These are phyloP conservation scores for Porites evermanni DNA, from an alignment of 92 coral and sea anemone genomes.

Conservation along the genomic window DNA sequence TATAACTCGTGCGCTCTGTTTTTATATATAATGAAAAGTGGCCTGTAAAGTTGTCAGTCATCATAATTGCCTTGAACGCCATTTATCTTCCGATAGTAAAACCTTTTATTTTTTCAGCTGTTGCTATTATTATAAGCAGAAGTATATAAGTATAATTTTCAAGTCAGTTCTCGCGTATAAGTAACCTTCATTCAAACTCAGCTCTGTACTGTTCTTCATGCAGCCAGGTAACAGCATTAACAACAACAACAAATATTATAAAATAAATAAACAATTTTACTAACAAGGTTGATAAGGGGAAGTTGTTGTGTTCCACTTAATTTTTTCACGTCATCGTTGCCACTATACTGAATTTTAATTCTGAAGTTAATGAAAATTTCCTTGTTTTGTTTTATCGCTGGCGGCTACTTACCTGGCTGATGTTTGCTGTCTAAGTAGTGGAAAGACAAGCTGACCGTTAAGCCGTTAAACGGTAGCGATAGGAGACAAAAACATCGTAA, in stretches of 20 bases:
- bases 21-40: not conserved
- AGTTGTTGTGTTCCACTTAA: too few relatives aligned
- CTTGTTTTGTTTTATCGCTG: not conserved
- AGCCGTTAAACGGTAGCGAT: not conserved
- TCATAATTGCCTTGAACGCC: not conserved
- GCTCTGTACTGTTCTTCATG: too few relatives aligned
- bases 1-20: not conserved
- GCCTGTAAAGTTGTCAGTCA: not conserved
- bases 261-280: too few relatives aligned
- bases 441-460: not conserved
- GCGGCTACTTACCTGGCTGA: not conserved
- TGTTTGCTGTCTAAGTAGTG: not conserved
- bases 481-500: not conserved
- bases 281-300: too few relatives aligned
- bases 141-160: too few relatives aligned
- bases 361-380: not conserved
- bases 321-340: too few relatives aligned
- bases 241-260: too few relatives aligned
- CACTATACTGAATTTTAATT: too few relatives aligned
- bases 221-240: too few relatives aligned
- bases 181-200: too few relatives aligned
- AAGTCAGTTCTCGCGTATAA: too few relatives aligned
- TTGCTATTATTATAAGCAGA: not conserved
- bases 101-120: not conserved
- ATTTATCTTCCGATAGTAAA: not conserved